phyloP scores from a whole-genome alignment of 1,140 invertebrate species.

The Brevipalpus yothersi region DNA sequence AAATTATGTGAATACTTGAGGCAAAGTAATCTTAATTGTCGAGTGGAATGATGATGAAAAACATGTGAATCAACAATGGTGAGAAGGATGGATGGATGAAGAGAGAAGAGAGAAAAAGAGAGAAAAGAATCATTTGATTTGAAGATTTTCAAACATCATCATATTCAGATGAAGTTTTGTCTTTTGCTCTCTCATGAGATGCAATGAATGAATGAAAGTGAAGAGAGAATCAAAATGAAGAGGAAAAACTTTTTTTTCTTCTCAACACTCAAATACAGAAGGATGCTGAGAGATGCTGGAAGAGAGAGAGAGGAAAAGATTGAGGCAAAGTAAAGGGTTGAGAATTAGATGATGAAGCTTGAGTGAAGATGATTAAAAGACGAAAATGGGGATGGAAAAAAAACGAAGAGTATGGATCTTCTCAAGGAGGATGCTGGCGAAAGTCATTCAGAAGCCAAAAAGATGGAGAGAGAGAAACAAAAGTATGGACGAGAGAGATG shows the following conservation, averaged over 20 bases:
- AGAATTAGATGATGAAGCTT: not conserved
- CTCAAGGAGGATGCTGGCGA: not conserved
- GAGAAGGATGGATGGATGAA: too few species aligned
- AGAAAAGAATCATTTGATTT: too few species aligned
- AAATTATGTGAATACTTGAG: too few species aligned
- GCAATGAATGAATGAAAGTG: not conserved
- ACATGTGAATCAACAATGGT: too few species aligned
- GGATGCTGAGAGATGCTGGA: not conserved
- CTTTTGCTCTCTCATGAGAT: not conserved
- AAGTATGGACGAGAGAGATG: not conserved
- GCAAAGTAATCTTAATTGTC: too few species aligned
- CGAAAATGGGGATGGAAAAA: not conserved
- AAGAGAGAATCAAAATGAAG: not conserved
- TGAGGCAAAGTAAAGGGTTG: not conserved
- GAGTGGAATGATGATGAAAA: too few species aligned
- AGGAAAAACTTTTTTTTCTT: not conserved
- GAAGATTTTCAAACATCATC: too few species aligned
- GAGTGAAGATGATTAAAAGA: not conserved
- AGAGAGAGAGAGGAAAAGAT: not conserved
- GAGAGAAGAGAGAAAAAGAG: too few species aligned
- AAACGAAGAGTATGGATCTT: not conserved
- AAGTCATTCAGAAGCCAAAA: not conserved
- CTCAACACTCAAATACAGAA: not conserved
- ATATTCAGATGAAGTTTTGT: too few species aligned
- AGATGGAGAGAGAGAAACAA: not conserved